Conservation (phyloP, 2,113 vertebrate species). For the Helogale parvula region DNA sequence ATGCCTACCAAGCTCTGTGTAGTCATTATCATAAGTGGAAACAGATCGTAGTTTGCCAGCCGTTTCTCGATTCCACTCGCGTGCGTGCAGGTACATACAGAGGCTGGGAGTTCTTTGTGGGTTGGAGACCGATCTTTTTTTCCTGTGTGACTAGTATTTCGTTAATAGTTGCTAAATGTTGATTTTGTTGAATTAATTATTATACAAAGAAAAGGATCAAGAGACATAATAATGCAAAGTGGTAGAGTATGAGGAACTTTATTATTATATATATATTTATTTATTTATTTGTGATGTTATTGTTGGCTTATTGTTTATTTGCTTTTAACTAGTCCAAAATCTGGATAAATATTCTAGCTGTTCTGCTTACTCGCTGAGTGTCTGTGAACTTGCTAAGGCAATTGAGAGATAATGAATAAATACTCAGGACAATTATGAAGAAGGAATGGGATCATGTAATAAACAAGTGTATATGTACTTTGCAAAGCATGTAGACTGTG, state of each 20-base stretch:
- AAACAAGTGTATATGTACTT: background rate
- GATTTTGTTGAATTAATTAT: background rate
- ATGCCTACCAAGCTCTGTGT: background rate
- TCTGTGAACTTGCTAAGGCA: background rate
- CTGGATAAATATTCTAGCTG: background rate
- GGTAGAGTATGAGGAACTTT: background rate
- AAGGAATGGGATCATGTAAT: background rate
- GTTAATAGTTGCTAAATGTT: background rate
- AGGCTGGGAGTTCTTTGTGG: background rate
- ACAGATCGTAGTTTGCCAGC: background rate
- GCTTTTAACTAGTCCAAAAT: background rate
- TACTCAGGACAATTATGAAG: background rate
- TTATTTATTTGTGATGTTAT: background rate
- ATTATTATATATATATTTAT: background rate
- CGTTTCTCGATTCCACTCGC: too few species aligned
- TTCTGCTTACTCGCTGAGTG: background rate
- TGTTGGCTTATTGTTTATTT: background rate
- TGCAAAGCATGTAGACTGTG: background rate
- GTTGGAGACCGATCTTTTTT: rapidly evolving
- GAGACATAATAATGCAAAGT: background rate
- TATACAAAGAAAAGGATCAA: background rate
- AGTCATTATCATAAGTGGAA: background rate
- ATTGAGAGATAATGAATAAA: background rate
- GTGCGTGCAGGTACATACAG: background rate
- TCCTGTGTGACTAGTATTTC: background rate